phyloP scores from a whole-genome alignment of 2,888 invertebrate genomes.

The Mesorhabditis sp. region DNA sequence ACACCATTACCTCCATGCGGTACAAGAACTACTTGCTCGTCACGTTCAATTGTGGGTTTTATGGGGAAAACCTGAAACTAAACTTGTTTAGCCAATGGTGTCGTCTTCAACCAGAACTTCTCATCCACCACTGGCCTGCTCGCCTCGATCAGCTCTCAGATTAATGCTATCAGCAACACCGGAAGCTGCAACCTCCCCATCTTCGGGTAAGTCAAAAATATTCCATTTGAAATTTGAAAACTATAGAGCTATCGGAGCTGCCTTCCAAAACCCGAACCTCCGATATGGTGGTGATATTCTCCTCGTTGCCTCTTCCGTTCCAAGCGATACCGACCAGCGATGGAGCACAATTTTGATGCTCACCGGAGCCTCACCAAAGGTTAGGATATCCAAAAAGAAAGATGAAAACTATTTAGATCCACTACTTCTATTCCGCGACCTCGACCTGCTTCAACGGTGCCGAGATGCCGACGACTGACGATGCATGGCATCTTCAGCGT shows the following conservation, averaged over 20 bases:
- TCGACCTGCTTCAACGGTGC: conserved; percentile 19
- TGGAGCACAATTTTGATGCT: background rate
- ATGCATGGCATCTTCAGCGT: conserved; percentile 24
- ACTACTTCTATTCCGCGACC: conserved; percentile 25
- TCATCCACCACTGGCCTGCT: conserved; percentile 18
- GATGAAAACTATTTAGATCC: conserved; percentile 19
- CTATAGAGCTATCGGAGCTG: conserved; percentile 8
- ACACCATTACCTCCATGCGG: conserved; percentile 21
- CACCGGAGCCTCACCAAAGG: background rate
- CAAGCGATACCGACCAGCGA: background rate
- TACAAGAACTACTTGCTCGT: conserved; percentile 36
- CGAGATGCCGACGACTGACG: conserved; percentile 15
- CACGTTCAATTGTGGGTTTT: conserved; percentile 28
- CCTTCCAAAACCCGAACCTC: background rate
- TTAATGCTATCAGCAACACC: conserved; percentile 14
- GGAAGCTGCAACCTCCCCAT: conserved; percentile 21
- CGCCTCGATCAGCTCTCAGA: conserved; percentile 19
- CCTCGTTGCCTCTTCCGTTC: background rate
- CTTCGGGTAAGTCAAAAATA: conserved; percentile 1
- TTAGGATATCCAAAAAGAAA: background rate
- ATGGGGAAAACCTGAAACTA: background rate
- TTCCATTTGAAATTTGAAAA: too few species aligned
- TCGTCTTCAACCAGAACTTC: conserved; percentile 20
- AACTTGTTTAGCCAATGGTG: conserved; percentile 20
- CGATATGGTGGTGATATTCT: background rate